Evolutionary conservation across 2,888 invertebrate species (phyloP).

Genomic region (Onchidella celtica): DNA sequence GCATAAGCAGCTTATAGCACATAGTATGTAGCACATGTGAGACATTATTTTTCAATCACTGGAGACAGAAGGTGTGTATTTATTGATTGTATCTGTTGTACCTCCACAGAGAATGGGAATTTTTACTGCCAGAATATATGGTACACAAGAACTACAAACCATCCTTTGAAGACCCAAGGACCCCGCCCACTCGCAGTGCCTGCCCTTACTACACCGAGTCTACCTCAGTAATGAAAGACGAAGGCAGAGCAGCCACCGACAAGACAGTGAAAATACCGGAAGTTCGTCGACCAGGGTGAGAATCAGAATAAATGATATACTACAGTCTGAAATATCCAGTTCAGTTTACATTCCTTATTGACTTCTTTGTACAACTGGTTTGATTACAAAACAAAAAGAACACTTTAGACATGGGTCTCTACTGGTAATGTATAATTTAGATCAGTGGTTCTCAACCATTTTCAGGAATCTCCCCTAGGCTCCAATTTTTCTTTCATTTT

Average conservation of each 20-base stretch:
- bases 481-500: no score
- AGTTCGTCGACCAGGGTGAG: constrained; percentile 62
- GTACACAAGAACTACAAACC: constrained; percentile 82
- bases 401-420: no score
- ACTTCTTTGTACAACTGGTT: not conserved
- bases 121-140: constrained; percentile 76
- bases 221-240: constrained; percentile 28
- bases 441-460: no score
- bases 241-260: constrained; percentile 59
- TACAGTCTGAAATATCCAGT: no score
- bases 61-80: no score
- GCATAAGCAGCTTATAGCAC: no score
- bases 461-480: no score
- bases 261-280: constrained; percentile 73
- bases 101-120: constrained; percentile 66
- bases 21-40: no score
- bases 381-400: not conserved
- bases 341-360: not conserved
- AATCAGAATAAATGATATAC: not conserved
- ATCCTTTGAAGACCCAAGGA: constrained; percentile 78
- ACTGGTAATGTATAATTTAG: no score
- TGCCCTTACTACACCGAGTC: constrained; percentile 40
- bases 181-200: constrained; percentile 18
- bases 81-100: no score
- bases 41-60: no score